These are phyloP conservation scores for Notolabrus celidotus DNA, from an alignment of 2,797 vertebrate species.

Conservation along the genomic window DNA sequence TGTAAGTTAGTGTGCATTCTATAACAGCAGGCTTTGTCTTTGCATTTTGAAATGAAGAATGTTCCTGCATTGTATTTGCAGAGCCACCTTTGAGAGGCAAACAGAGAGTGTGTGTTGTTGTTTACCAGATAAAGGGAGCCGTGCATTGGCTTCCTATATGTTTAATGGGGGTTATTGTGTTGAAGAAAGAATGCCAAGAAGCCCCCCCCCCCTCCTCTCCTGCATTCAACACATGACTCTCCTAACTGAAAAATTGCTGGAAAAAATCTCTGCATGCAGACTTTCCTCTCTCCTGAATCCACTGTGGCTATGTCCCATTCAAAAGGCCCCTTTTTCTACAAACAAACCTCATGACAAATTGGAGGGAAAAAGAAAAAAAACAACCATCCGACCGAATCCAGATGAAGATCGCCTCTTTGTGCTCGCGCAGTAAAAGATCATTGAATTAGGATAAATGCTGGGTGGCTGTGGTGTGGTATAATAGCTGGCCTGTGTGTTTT, in stretches of 20 bases:
- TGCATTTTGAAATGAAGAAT: neutral
- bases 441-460: constrained; percentile 79
- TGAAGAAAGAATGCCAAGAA: constrained; percentile 64
- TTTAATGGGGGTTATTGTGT: constrained; percentile 65
- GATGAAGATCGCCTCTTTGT: constrained; percentile 70
- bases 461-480: constrained; percentile 62
- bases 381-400: constrained; percentile 34
- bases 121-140: constrained; percentile 51
- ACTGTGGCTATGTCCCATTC: constrained; percentile 41
- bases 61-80: constrained; percentile 21
- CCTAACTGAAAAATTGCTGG: constrained; percentile 79
- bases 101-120: constrained; percentile 12
- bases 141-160: constrained; percentile 35
- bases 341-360: constrained; percentile 62
- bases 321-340: constrained; percentile 58
- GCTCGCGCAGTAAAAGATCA: constrained; percentile 68
- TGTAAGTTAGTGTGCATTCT: constrained; percentile 3
- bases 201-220: neutral
- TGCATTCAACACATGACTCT: constrained; percentile 71
- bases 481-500: constrained; percentile 70
- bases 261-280: constrained; percentile 69
- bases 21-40: neutral
- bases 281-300: constrained; percentile 61
- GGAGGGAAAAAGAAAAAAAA: constrained; percentile 23
- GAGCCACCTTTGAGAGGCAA: constrained; percentile 14